These are phyloP conservation scores for Drosophila bunnanda DNA, from an alignment of 2,888 invertebrate genomes.

Conservation along the genomic window DNA sequence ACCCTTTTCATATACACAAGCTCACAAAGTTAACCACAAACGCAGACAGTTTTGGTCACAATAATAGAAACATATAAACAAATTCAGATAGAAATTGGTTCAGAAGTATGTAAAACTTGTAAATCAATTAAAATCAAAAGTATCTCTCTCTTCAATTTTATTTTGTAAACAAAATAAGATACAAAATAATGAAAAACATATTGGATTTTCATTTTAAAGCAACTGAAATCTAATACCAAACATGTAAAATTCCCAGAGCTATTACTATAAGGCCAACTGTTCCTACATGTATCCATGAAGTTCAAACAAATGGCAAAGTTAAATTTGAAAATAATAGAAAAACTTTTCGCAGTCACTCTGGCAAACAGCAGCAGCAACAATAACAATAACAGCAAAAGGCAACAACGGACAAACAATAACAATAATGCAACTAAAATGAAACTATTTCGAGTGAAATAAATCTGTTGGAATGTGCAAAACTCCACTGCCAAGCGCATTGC, in stretches of 20 bases:
- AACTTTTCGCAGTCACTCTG: constrained; percentile 73
- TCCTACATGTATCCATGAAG: constrained; percentile 53
- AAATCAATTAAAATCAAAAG: background rate
- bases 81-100: background rate
- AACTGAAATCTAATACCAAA: background rate
- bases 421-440: constrained; percentile 79
- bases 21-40: constrained; percentile 23
- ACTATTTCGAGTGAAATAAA: constrained; percentile 80
- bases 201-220: background rate
- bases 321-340: constrained; percentile 82
- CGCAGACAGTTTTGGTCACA: constrained; percentile 6
- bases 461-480: constrained; percentile 78
- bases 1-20: constrained; percentile 10
- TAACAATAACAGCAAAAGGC: constrained; percentile 46
- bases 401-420: constrained; percentile 70
- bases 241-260: background rate
- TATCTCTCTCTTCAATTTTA: background rate
- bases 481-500: constrained; percentile 74
- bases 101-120: background rate
- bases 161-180: background rate
- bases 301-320: constrained; percentile 79
- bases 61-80: background rate
- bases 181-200: background rate
- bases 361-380: constrained; percentile 52
- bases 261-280: constrained; percentile 3